Evolutionary conservation across 2,888 invertebrate genomes (phyloP), one percentile per base, ranked within the genome.

Genomic region (Tipula confusa): DNA sequence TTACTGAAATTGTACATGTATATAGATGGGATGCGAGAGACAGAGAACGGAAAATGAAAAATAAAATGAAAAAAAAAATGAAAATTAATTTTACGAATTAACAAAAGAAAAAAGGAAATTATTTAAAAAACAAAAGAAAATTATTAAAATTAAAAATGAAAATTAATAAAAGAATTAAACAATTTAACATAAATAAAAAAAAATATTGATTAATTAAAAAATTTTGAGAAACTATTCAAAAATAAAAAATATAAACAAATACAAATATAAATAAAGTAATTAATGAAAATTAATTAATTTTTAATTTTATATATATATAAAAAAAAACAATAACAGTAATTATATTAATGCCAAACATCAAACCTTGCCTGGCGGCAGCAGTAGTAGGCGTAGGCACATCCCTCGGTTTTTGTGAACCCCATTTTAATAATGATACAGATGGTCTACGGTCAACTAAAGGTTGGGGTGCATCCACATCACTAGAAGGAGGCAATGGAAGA

Each of bases 401-500:
- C 86, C 86, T 87, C 87, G 88, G 85, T 84, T 86, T 86, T 82
- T 86, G 86, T 86, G 87, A 87, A 85, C 87, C 89, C 92, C 92
- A 91, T 86, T 91, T 90, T 87, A 91, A 89, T 86, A 91, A 88
- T 38, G 93, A 93, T 84, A 93, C 93, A 64, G 93, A 92, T 29
- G 93, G 93, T 88, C 92, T 93, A 86, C 94, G 90, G 85, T 92
- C 93, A 87, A 94, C 93, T 87, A 94, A 90, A 85, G 94, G 94
- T 90, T 94, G 94, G 84, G 94, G 94, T 84, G 93, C 91, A 89
- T 94, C 94, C 87, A 92, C 90, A 87, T 94, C 94, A 89, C 93
- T 90, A 86, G 91, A 89, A 86, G 90, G 90, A 85, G 91, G 90
- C 84, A 92, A 91, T 86, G 91, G 91, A 87, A 93, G 91, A 87